A percentile compares a stretch with the other conserved stretches of the same genome.
These are phyloP conservation scores for Heliothis virescens DNA, from an alignment of 1,140 invertebrate genomes.

Conservation along the genomic window DNA sequence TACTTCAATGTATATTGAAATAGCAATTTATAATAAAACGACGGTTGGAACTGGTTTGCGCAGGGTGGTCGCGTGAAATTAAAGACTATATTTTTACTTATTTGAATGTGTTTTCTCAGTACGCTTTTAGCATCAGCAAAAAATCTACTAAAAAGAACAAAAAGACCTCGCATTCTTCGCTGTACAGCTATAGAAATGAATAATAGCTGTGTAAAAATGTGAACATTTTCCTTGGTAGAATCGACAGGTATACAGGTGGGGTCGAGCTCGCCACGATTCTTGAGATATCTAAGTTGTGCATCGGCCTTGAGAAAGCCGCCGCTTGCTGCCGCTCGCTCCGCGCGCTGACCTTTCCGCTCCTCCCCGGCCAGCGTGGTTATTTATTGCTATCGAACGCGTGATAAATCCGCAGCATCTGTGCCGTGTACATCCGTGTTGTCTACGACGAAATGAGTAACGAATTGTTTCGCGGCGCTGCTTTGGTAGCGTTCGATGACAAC, in stretches of 20 bases:
- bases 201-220: slow-evolving; percentile 32
- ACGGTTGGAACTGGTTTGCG: slow-evolving; percentile 27
- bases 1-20: slow-evolving; percentile 48
- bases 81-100: slow-evolving; percentile 30
- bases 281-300: slow-evolving; percentile 66
- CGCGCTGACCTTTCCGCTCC: slow-evolving; percentile 64
- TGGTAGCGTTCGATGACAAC: slow-evolving; percentile 44
- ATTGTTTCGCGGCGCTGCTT: slow-evolving; percentile 54
- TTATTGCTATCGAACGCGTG: slow-evolving; percentile 59
- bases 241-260: slow-evolving; percentile 62
- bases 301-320: slow-evolving; percentile 72
- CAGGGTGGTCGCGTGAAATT: slow-evolving; percentile 32
- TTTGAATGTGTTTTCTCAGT: slow-evolving; percentile 21
- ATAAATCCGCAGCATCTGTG: slow-evolving; percentile 65
- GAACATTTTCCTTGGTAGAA: slow-evolving; percentile 47
- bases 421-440: slow-evolving; percentile 64
- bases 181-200: slow-evolving; percentile 22
- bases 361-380: slow-evolving; percentile 57
- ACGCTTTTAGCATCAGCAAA: slow-evolving; percentile 2
- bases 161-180: neutral
- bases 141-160: slow-evolving; percentile 15
- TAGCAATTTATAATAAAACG: slow-evolving; percentile 45
- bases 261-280: slow-evolving; percentile 59
- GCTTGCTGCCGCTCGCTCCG: slow-evolving; percentile 54
- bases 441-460: slow-evolving; percentile 53